Base-by-base conservation (phyloP, 2,797 vertebrate genomes). In the Salarias fasciatus region DNA sequence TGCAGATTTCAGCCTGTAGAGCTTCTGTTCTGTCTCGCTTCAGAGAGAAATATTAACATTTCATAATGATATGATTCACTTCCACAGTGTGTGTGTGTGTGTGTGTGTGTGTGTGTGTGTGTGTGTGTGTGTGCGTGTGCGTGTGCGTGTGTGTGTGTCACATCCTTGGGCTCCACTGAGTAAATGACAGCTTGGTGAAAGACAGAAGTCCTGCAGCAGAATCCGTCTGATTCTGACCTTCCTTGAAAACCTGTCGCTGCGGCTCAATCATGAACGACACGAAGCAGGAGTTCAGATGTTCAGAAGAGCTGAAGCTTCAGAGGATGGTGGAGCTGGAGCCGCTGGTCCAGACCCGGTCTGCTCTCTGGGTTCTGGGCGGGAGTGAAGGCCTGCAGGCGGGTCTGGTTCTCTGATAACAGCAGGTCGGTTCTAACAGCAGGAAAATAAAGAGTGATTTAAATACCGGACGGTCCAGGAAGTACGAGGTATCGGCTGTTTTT, bases 81-180 rank as follows among this genome's bases (percentile, higher is more conserved):
- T 58, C 40, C 13, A 14, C 31, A 53, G 2, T 35, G 33, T 6
- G 33, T 35, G 33, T 35, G 9, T 35, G 33, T 9, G 33, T 35
- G 33, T 13, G 37, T 33, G 28, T 10, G 51, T 3, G 6, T 68
- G 64, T 69, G 45, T 54, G 28, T 44, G 13, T 29, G 33, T 9
- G 41, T 9, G 9, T 9, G 6, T n/a, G 33, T 37, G 28, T 10
- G 51, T 3, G 6, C 68, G 64, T 44, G 13, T 29, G 33, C 11
- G 41, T 35, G 33, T 35, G 33, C 35, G 33, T 35, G 9, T 35
- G 33, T 9, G 33, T 35, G 33, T 13, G 37, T 33, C 28, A 0
- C 14, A 69, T 68, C 72, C 72, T 84, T 73, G 55, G 35, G 29
- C 56, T 75, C 46, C 29, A 36, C 37, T 33, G 53, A 65, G 53